Conservation (phyloP, 2,113 vertebrate species). For the Calonectris borealis region DNA sequence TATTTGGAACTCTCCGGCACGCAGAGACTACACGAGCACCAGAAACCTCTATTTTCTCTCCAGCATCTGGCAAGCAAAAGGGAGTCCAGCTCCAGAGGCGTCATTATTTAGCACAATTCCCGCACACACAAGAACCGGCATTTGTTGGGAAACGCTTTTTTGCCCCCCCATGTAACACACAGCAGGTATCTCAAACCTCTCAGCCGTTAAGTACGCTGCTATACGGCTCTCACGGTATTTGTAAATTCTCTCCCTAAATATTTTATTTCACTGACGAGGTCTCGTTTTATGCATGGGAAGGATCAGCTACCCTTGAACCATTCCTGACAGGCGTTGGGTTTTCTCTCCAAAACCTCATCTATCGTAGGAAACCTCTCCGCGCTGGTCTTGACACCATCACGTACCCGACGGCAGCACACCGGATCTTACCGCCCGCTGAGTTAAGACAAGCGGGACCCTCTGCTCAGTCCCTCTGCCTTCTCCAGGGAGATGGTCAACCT, state of each 20-base stretch:
- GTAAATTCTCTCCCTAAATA: background rate
- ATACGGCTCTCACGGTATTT: background rate
- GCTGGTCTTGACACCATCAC: background rate
- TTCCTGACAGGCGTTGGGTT: background rate
- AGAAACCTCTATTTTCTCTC: background rate
- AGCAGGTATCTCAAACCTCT: background rate
- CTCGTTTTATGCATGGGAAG: background rate
- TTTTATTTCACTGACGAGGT: background rate
- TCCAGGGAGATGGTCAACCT: background rate
- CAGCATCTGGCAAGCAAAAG: background rate
- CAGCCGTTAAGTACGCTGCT: background rate
- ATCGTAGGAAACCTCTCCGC: background rate
- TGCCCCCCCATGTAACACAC: background rate
- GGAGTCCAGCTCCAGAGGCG: background rate
- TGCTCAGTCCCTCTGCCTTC: background rate
- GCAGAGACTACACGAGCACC: background rate
- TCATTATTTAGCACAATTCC: background rate
- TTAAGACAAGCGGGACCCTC: background rate
- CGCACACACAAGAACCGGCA: background rate
- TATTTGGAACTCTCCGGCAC: background rate
- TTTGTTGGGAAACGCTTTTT: background rate
- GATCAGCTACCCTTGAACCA: background rate
- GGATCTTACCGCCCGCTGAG: too few species aligned
- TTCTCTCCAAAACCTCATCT: background rate
- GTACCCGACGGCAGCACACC: too few species aligned